Conservation (phyloP, 1,140 invertebrate species). For the Platyura marginata region DNA sequence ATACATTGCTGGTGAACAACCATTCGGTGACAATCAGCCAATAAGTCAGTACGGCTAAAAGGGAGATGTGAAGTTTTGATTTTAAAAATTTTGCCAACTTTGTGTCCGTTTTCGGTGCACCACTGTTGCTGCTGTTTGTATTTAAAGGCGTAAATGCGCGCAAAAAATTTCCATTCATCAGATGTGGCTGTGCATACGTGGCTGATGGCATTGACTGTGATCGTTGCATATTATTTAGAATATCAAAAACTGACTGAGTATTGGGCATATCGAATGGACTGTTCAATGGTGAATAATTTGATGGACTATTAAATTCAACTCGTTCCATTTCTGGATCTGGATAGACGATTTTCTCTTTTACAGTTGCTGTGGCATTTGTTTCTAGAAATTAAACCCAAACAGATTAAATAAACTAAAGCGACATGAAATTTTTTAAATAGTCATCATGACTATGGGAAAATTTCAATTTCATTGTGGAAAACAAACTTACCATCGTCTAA, state of each 20-base stretch:
- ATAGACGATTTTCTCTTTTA: not conserved
- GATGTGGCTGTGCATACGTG: not conserved
- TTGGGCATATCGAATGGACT: not conserved
- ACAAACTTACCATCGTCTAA: not conserved
- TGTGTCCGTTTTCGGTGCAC: not conserved
- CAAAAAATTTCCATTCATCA: not conserved
- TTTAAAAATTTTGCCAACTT: not conserved
- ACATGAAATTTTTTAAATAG: no score
- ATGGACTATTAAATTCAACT: no score
- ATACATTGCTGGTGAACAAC: not conserved
- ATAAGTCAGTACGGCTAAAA: not conserved
- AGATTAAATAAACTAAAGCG: no score
- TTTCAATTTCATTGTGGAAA: no score
- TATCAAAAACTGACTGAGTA: no score
- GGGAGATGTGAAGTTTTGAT: not conserved
- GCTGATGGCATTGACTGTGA: not conserved
- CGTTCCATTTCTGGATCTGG: conserved; percentile 1
- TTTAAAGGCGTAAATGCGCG: not conserved
- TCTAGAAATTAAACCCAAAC: no score
- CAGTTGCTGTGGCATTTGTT: no score
- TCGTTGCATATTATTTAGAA: no score
- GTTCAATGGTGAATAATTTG: no score
- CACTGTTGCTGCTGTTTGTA: not conserved
- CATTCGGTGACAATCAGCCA: not conserved
- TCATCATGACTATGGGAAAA: no score